Conservation (phyloP, 2,888 invertebrate genomes). For the Andrena haemorrhoa region DNA sequence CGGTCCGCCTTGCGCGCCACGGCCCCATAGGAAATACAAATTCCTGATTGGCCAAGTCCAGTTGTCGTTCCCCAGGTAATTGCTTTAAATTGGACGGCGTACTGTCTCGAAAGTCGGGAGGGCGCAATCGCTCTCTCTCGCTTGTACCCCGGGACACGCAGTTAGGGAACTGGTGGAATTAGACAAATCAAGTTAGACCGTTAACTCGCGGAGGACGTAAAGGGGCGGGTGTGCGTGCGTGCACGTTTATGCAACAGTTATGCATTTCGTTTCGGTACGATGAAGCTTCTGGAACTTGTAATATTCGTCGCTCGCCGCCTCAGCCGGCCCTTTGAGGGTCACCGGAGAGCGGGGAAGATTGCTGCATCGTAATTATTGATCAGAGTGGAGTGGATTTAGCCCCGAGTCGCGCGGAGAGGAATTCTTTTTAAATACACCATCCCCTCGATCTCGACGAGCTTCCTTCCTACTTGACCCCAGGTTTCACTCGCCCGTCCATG, state of each 20-base stretch:
- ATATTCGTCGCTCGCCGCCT: too few species aligned
- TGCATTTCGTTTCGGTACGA: background rate
- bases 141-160: constrained; percentile 35
- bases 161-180: constrained; percentile 69
- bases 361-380: too few species aligned
- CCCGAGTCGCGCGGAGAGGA: too few species aligned
- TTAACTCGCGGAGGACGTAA: constrained; percentile 65
- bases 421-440: too few species aligned
- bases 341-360: too few species aligned
- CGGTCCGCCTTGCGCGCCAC: constrained; percentile 20
- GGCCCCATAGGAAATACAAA: constrained; percentile 70
- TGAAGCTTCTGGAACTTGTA: background rate
- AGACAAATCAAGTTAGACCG: constrained; percentile 73
- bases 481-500: too few species aligned
- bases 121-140: constrained; percentile 35
- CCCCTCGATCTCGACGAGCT: too few species aligned
- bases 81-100: constrained; percentile 73
- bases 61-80: constrained; percentile 69
- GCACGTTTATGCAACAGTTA: constrained; percentile 13
- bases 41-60: constrained; percentile 72
- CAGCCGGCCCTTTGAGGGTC: too few species aligned
- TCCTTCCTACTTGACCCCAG: too few species aligned
- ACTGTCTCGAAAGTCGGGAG: constrained; percentile 62
- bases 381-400: too few species aligned
- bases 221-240: constrained; percentile 54